Evolutionary conservation across 2,113 vertebrate genomes (phyloP).

Genomic region (Epinephelus fuscoguttatus): DNA sequence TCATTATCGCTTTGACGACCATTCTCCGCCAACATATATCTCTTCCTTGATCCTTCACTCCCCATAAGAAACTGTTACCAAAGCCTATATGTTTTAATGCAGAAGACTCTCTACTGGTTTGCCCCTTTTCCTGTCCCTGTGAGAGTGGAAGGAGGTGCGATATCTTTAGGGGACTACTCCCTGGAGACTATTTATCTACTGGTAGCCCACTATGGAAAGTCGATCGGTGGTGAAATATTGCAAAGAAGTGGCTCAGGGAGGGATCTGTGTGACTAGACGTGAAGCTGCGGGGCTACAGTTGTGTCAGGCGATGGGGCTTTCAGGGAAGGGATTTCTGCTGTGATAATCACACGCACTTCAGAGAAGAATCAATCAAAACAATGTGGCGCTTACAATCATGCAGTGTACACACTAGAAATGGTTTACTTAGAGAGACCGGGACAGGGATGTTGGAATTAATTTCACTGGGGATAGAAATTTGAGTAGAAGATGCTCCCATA

Average conservation of each 20-base stretch:
- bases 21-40: conserved; percentile 42
- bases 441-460: conserved; percentile 5
- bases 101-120: neutral
- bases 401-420: conserved; percentile 29
- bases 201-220: conserved; percentile 41
- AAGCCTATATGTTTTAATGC: conserved; percentile 31
- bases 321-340: conserved; percentile 38
- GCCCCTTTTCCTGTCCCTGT: neutral
- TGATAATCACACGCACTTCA: conserved; percentile 40
- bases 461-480: neutral
- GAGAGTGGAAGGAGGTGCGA: neutral
- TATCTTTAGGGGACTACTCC: conserved; percentile 30
- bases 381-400: conserved; percentile 33
- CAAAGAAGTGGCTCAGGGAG: conserved; percentile 24
- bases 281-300: conserved; percentile 27
- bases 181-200: conserved; percentile 60
- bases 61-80: conserved; percentile 26
- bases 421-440: conserved; percentile 11
- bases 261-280: conserved; percentile 24
- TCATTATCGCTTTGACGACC: conserved; percentile 60
- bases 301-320: conserved; percentile 32
- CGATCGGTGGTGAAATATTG: conserved; percentile 49
- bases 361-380: conserved; percentile 57
- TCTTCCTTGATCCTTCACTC: conserved; percentile 28
- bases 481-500: conserved; percentile 4